Evolutionary conservation across 2,113 vertebrate species (phyloP), one percentile per base, ranked within the genome.

Genomic region (Nyctereutes procyonoides): DNA sequence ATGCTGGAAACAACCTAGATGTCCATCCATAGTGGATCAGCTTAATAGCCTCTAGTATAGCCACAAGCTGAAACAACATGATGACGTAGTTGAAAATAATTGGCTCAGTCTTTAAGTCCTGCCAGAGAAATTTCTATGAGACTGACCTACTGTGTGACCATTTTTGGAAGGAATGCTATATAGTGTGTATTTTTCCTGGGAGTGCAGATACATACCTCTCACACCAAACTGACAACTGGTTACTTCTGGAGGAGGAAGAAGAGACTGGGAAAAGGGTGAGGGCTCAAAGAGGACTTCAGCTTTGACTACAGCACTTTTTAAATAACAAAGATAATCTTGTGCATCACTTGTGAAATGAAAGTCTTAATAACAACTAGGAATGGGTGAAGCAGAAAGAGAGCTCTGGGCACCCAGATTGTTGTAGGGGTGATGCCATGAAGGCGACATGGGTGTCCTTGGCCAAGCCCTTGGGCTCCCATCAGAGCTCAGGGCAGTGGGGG

Each of bases 361-460:
- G 10, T 73, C 58, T 62, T 82, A 38, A 86, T 65, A n/a, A 65
- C 58, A 74, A 53, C 35, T 84, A 89, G 73, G 51, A 87, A 38
- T 12, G 19, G 51, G 32, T 14, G 73, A 51, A 55, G 28, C 62
- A 80, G 83, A 51, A 96, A 30, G 22, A 16, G 13, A 5, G 4
- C 14, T 5, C 4, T 17, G 48, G 62, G 26, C 38, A 76, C 35
- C 51, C 13, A 15, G 35, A 15, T 43, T 38, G 3, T 7, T 9
- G 32, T 14, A 38, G 0, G 32, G 51, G 8, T 48, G 63, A 35
- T 0, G 2, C 2, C 2, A 0, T 2, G 9, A 58, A 43, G 69
- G 16, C 8, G 3, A 4, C 43, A 5, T 2, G 0, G 11, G 35
- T 58, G 63, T 19, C 38, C n/a, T 38, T 43, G 12, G 7, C 65